A percentile compares a stretch with the other conserved stretches of the same genome.
phyloP scores from a whole-genome alignment of 1,140 invertebrate species.

The Monochamus saltuarius region DNA sequence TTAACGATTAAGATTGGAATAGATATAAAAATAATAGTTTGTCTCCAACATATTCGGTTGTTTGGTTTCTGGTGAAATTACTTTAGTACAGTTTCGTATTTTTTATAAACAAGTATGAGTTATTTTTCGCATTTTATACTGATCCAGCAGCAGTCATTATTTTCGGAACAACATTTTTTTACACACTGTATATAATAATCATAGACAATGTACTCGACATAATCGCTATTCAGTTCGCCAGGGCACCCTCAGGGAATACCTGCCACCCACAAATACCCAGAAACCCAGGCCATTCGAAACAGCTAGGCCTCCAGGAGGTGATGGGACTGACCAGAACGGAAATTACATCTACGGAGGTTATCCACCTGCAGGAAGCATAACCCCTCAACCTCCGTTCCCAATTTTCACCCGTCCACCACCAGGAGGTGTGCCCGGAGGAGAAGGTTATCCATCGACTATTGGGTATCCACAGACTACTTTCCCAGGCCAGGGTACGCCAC shows the following conservation, averaged over 20 bases:
- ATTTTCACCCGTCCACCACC: constrained; percentile 27
- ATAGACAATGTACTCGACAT: background rate
- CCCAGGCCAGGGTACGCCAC: background rate
- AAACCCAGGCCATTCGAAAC: constrained; percentile 68
- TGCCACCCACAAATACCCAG: constrained; percentile 65
- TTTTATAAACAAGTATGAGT: no score
- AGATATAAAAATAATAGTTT: no score
- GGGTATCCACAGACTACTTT: constrained; percentile 8
- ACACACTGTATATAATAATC: background rate
- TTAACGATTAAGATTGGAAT: no score
- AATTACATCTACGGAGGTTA: constrained; percentile 35
- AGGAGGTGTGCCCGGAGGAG: background rate
- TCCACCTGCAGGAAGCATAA: constrained; percentile 39
- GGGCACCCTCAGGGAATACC: constrained; percentile 56
- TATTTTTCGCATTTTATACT: background rate
- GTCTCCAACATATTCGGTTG: no score
- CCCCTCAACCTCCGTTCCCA: constrained; percentile 37
- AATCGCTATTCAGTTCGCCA: constrained; percentile 60
- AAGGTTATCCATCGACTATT: background rate
- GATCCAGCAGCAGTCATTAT: background rate
- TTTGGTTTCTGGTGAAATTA: no score
- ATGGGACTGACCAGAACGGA: constrained; percentile 6
- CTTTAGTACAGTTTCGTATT: no score
- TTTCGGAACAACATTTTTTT: background rate
- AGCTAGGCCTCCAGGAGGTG: constrained; percentile 54